Base-by-base conservation (phyloP, 2,888 invertebrate genomes). In the Adelphocoris suturalis region DNA sequence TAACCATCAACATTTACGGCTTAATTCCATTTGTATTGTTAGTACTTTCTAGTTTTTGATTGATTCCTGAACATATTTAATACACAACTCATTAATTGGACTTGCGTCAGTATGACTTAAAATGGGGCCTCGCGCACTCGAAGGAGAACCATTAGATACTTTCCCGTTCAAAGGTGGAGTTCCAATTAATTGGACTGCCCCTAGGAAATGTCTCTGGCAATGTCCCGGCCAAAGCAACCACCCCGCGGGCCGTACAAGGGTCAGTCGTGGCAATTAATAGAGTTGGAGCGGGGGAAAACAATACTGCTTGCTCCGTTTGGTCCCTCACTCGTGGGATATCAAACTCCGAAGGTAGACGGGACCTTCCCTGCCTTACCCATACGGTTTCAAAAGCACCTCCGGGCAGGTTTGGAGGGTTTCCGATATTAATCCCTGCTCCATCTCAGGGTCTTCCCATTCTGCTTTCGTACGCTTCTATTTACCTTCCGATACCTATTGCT, bases 401-500 rank as follows among this genome's bases (percentile, higher is more conserved):
- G 68, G 23, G 23, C 68, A n/a, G 23, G 68, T 23, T 23, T 23
- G 23, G 23, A 19, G 68, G 23, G 68, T 68, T 68, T 68, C 68
- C 68, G 68, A 68, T 68, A 68, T 68, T 68, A 68, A 68, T 68
- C 68, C 68, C 68, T 11, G 68, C 68, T 68, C 27, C 68, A 68
- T 68, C 68, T 68, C 68, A 68, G 68, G 68, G 68, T 68, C 68
- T 68, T 68, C 23, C 68, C 68, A 23, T 68, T 68, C 78, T 47
- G 78, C 52, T 82, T 52, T 52, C 52, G 82, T 82, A 82, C 47
- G 82, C 82, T 82, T 52, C 47, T 82, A 82, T 82, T 82, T 82
- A 82, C 82, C 82, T 82, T 82, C 82, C 82, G 47, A 82, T 82
- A 52, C 82, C 82, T 82, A 82, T 82, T 82, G 82, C 52, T 27